These are phyloP conservation scores for Acanthoscelides obtectus DNA, from an alignment of 2,888 invertebrate genomes.

Conservation along the genomic window DNA sequence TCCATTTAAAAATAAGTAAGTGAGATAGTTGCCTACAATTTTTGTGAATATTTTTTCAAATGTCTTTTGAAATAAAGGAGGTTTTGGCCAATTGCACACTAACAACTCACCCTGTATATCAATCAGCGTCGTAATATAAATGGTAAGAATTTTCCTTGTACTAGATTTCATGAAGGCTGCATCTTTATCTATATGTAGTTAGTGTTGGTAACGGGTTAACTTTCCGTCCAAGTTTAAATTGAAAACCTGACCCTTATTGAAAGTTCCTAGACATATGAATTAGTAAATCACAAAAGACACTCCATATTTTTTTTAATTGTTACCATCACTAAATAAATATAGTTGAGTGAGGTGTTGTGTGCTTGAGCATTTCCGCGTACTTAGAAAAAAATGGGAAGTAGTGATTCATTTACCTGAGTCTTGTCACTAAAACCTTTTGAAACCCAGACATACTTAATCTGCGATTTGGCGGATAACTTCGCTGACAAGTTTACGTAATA, in stretches of 20 bases:
- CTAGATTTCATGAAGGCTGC: background rate
- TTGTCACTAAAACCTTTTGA: too few species aligned
- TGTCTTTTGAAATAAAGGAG: too few species aligned
- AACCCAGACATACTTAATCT: too few species aligned
- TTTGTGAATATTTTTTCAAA: too few species aligned
- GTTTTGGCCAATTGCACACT: too few species aligned
- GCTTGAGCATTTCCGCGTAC: constrained; percentile 31
- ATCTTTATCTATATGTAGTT: background rate
- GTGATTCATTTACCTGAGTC: background rate
- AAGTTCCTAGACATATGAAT: background rate
- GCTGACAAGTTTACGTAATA: too few species aligned
- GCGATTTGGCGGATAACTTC: too few species aligned
- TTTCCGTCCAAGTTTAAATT: too few species aligned
- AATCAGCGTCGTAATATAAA: background rate
- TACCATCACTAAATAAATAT: constrained; percentile 23
- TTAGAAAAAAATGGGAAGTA: constrained; percentile 10
- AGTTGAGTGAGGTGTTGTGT: constrained; percentile 42
- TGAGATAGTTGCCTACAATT: too few species aligned
- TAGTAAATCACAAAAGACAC: background rate
- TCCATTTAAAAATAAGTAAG: too few species aligned
- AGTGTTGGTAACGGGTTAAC: background rate
- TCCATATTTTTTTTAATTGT: constrained; percentile 1
- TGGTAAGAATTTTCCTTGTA: background rate
- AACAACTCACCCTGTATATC: too few species aligned
- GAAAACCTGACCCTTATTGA: too few species aligned